Evolutionary conservation across 2,888 invertebrate genomes (phyloP), one percentile per base, ranked within the genome.

Genomic region (Aspidiotus rigidus): DNA sequence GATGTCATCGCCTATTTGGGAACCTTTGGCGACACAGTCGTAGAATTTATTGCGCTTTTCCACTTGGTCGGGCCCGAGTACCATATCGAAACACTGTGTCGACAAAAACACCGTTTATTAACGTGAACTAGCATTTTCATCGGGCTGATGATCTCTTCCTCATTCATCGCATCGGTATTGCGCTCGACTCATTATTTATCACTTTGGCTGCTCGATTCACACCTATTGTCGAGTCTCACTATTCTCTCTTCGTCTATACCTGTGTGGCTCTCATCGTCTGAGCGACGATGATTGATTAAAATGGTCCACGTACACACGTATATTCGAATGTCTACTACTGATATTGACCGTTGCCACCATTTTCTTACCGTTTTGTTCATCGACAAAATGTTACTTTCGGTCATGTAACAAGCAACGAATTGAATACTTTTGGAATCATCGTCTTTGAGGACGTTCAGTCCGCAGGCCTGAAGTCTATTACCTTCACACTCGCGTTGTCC

Each of bases 381-480:
- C 44, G 60, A 62, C 17, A 44, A 56, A 15, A 55, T 16, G 40
- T 44, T 49, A 16, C 62, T 62, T 39, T 28, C 61, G 41, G 40
- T 63, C 54, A 69, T 62, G 13, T 55, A 69, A 28, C 69, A 69
- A 17, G 39, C 55, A 1, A 69, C 44, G 15, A 57, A 69, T 17
- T 62, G 55, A 13, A 69, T 28, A 7, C 59, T 15, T 1, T 42
- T 42, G 10, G 42, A 7, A 1, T 17, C 42, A 62, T 73, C 71
- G 41, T 73, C 71, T 11, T 71, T 71, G 63, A 79, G 77, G 69
- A 78, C 76, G 7, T 77, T 55, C 69, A 83, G 75, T 2, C 77
- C 81, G 73, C 83, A 83, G 1, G 81, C 79, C 72, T 82, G 82
- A 7, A 79, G 78, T 73, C 77, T 79, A 74, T 83, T 83, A 11